Percentiles rank a stretch among this genome's conserved stretches.
These are phyloP conservation scores for Lordiphosa andalusiaca DNA, from an alignment of 2,888 invertebrate genomes.

Conservation along the genomic window DNA sequence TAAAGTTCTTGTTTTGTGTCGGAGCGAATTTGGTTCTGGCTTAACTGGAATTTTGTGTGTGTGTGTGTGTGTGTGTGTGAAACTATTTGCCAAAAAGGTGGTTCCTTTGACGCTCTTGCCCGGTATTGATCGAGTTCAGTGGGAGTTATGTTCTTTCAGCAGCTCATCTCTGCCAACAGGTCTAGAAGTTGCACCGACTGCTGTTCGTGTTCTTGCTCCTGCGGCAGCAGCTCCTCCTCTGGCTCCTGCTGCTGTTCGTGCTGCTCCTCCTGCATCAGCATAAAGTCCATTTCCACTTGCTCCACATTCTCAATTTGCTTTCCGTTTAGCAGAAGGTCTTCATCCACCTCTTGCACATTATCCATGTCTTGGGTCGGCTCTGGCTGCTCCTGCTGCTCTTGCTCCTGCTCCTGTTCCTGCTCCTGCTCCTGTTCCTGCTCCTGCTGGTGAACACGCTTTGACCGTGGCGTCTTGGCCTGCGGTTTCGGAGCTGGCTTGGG, in stretches of 20 bases:
- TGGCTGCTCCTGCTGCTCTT: not conserved
- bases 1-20: constrained; percentile 38
- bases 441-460: constrained; percentile 24
- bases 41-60: too few relatives aligned
- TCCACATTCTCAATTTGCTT: not conserved
- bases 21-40: constrained; percentile 3
- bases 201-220: too few relatives aligned
- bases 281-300: not conserved
- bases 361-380: not conserved
- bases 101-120: too few relatives aligned
- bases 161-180: too few relatives aligned
- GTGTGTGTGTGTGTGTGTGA: too few relatives aligned
- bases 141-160: too few relatives aligned
- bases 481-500: constrained; percentile 2
- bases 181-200: too few relatives aligned
- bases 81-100: too few relatives aligned
- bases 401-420: too few relatives aligned
- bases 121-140: too few relatives aligned
- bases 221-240: too few relatives aligned
- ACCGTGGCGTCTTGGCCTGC: constrained; percentile 22
- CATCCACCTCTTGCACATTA: not conserved
- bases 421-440: not conserved
- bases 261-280: not conserved
- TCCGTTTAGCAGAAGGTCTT: not conserved
- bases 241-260: too few relatives aligned